phyloP scores from a whole-genome alignment of 2,797 vertebrate species.

The Rhodeus uyekii region DNA sequence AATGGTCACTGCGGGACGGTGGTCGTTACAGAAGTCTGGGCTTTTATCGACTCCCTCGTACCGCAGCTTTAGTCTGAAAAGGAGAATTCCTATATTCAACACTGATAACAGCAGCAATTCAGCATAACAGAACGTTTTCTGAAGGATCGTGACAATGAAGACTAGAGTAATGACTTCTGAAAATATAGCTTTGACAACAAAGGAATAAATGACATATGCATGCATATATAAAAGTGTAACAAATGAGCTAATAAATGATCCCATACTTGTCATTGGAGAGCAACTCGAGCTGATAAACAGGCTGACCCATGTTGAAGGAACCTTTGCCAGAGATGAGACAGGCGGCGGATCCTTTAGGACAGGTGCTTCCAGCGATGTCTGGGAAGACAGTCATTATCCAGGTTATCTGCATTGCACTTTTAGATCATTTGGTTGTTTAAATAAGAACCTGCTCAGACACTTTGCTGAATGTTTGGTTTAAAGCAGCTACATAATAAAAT shows the following conservation, averaged over 20 bases:
- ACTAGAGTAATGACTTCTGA: not conserved
- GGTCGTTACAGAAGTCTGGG: constrained; percentile 77
- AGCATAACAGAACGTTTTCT: not conserved
- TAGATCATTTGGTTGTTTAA: not conserved
- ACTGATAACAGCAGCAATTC: not conserved
- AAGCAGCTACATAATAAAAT: not conserved
- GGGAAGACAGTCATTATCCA: not conserved
- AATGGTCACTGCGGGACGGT: constrained; percentile 85
- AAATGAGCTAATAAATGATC: not conserved
- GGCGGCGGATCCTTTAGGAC: constrained; percentile 82
- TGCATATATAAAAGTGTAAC: not conserved
- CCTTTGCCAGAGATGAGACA: constrained; percentile 77
- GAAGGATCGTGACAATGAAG: not conserved
- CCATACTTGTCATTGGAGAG: constrained; percentile 82
- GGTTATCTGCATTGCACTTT: not conserved
- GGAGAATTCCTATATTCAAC: not conserved
- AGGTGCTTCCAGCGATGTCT: constrained; percentile 70
- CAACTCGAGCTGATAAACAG: constrained; percentile 75
- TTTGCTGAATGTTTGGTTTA: not conserved
- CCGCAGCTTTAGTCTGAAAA: constrained; percentile 80
- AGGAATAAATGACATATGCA: not conserved
- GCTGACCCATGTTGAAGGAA: constrained; percentile 82
- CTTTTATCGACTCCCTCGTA: constrained; percentile 70
- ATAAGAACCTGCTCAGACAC: not conserved
- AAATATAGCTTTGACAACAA: not conserved